Base-by-base conservation (phyloP, 2,113 vertebrate species). In the Pelecanus crispus region DNA sequence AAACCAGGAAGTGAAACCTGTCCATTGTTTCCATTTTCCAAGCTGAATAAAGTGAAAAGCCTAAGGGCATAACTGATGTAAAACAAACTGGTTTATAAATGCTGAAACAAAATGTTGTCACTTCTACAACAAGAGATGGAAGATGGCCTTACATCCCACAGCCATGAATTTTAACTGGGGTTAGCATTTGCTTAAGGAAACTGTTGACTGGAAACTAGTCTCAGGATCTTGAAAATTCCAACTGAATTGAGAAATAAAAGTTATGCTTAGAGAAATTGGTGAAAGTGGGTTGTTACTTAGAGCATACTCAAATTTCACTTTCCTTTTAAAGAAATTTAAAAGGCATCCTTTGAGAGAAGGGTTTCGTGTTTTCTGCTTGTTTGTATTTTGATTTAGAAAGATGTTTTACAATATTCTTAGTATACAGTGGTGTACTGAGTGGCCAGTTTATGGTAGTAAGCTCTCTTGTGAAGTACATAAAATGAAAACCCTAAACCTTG, bases 1-100 rank as follows among this genome's bases (percentile, higher is more conserved):
- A 56, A 91, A 90, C 47, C 74, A 83, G 89, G 82, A 96, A 97
- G 86, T 88, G n/a, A 88, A 93, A 90, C 75, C 36, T 91, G 28
- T 40, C 55, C 83, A 20, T 72, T 87, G 74, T 94, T 88, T 55
- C 20, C 6, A 36, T 93, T 81, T 93, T 77, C 68, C 7, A 50
- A 65, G 36, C 40, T 73, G 84, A 88, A 34, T 34, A 32, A 73
- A 89, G 32, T 81, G 42, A 85, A 88, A 73, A 59, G 45, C 55
- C 63, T 68, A 13, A 75, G 29, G 78, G 59, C 25, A 1, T 71
- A 63, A 72, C 49, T 74, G 45, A 19, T 86, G 53, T 36, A 42
- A 90, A 92, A 61, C 55, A 90, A 88, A 71, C 56, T 66, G 22
- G 19, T 71, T 94, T 88, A 34, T 61, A 56, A 34, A 8, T 49